Evolutionary conservation across 2,113 vertebrate species (phyloP).

Genomic region (Psettodes erumei): DNA sequence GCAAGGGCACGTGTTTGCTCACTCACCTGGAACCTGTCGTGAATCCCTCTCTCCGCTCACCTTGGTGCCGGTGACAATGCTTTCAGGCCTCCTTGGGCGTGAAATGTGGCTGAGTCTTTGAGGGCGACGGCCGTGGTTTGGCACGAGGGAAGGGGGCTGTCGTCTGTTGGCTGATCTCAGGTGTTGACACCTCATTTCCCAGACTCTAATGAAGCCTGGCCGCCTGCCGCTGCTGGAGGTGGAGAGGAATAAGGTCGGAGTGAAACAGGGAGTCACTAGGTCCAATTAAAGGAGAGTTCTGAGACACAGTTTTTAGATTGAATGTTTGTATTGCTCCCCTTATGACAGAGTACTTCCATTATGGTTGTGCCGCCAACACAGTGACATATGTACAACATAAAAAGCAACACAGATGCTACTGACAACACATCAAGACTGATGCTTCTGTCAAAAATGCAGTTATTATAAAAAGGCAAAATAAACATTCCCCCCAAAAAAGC

Average conservation of each 20-base stretch:
- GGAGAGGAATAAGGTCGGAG: not conserved
- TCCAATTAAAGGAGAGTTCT: not conserved
- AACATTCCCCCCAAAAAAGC: no score
- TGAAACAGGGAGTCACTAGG: not conserved
- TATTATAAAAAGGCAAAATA: no score
- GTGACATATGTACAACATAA: not conserved
- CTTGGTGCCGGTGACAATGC: slow-evolving; percentile 36
- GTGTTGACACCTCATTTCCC: slow-evolving; percentile 60
- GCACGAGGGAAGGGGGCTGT: slow-evolving; percentile 15
- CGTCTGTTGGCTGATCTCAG: slow-evolving; percentile 32
- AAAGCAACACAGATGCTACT: not conserved
- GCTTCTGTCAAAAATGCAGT: no score
- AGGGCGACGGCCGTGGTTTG: slow-evolving; percentile 33
- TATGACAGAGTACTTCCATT: not conserved
- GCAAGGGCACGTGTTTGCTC: slow-evolving; percentile 7
- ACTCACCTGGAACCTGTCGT: slow-evolving; percentile 11
- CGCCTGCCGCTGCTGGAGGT: not conserved
- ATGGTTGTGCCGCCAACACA: not conserved
- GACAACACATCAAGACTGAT: no score
- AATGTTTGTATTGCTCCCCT: not conserved
- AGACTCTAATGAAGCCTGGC: slow-evolving; percentile 30
- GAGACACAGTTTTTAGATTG: slow-evolving; percentile 2
- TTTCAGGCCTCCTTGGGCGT: slow-evolving; percentile 19
- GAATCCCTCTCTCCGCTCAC: slow-evolving; percentile 34
- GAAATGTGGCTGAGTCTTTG: slow-evolving; percentile 18